Base-by-base conservation (phyloP, 2,797 vertebrate species). In the Parauchenoglanis ngamensis region DNA sequence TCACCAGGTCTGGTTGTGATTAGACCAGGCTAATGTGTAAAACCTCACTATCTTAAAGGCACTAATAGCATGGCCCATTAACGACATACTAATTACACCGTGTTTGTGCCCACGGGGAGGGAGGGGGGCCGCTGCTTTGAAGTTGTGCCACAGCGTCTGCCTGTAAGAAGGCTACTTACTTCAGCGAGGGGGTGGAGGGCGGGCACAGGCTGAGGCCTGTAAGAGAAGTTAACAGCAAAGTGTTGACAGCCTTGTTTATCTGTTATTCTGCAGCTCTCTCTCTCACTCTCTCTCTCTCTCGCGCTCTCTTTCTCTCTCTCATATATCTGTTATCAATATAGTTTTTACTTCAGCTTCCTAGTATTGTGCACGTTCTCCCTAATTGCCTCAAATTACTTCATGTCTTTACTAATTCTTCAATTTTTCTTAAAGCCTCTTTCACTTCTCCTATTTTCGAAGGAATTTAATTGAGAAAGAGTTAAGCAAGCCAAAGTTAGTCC, bases 41-140 rank as follows among this genome's bases (percentile, higher is more conserved):
- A 91, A 91, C 87, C 87, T 88, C 87, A 90, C 87, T 86, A 88
- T 89, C 90, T 90, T 87, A 90, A 91, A 89, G 87, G 89, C 91
- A 90, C 86, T 88, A 90, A 88, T 90, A 87, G 88, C 87, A 91
- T 80, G 90, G 83, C 76, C 90, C 91, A 92, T 91, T 92, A 91
- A 91, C 88, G 19, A 68, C 90, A 86, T 85, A 85, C 86, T 92
- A 91, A 92, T 92, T 91, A 92, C 80, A 84, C 85, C 44, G 78
- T 90, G 88, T 87, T 91, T 88, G 87, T 88, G 86, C 85, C 80
- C 70, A 56, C 68, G 85, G 84, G 85, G 87, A 70, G 77, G 70
- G 75, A 87, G 76, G 85, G 83, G 59, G 68, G 85, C 44, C 5
- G 2, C 13, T 44, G 85, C 83, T 85, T 88, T 87, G 85, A 88